Percentiles rank a stretch among this genome's conserved stretches.
Conservation (phyloP, 2,888 invertebrate species). For the Tachina grossa region DNA sequence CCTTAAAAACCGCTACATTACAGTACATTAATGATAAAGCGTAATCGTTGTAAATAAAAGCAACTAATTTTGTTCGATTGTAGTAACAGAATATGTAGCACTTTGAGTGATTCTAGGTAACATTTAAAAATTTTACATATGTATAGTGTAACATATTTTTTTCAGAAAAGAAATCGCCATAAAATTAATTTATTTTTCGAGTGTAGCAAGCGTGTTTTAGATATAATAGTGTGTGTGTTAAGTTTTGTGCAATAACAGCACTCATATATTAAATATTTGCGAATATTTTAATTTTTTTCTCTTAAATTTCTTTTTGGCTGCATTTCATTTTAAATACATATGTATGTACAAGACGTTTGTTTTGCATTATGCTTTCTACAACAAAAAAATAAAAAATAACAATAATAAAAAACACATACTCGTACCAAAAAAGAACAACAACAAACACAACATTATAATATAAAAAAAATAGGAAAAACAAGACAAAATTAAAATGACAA, state of each 20-base stretch:
- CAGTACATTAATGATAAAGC: no score
- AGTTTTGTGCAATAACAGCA: slow-evolving; percentile 35
- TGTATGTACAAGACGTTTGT: slow-evolving; percentile 17
- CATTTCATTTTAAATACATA: slow-evolving; percentile 58
- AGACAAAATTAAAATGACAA: slow-evolving; percentile 74
- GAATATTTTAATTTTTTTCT: slow-evolving; percentile 49
- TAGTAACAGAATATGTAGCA: no score
- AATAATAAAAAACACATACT: slow-evolving; percentile 30
- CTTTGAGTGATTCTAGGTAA: no score
- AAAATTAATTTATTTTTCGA: slow-evolving; percentile 11
- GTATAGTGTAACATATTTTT: no score
- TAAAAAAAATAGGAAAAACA: slow-evolving; percentile 33
- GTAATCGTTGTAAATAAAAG: no score
- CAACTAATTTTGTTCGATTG: no score
- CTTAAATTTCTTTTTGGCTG: slow-evolving; percentile 48
- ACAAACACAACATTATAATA: slow-evolving; percentile 46
- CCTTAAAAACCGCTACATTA: no score
- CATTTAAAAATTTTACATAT: no score
- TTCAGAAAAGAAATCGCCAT: no score
- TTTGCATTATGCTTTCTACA: slow-evolving; percentile 52
- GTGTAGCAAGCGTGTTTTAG: slow-evolving; percentile 13
- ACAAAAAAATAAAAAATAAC: slow-evolving; percentile 42
- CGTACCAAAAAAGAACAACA: slow-evolving; percentile 41
- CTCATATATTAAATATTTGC: slow-evolving; percentile 66
- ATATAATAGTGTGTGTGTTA: slow-evolving; percentile 52